Evolutionary conservation across 2,888 invertebrate genomes (phyloP), one percentile per base, ranked within the genome.

Genomic region (Cremastobaeus sp.): DNA sequence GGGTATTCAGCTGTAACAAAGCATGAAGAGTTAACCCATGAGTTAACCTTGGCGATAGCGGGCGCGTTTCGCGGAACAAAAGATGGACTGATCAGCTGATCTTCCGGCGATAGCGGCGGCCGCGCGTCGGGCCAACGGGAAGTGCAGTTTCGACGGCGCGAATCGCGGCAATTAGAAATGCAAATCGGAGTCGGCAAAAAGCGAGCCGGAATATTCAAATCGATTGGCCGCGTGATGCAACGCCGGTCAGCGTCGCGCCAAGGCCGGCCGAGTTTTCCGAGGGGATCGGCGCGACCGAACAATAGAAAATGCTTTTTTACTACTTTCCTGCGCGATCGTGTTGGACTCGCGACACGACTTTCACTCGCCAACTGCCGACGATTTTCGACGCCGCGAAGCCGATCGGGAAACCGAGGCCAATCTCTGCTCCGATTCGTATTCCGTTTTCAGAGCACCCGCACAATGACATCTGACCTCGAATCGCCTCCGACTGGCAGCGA

Each of bases 1-100:
- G 84, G 87, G 74, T 86, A 88, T 83, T 85, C 89, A 84, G 87
- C 88, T 84, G 85, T 82, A 86, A 85, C 9, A 81, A 55, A 60
- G 4, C 39, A 12, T 2, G 2, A 39, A 52, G 12, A n/a, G 8
- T 55, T 2, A 52, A 17, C 9, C 6, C 8, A n/a, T n/a, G n/a
- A n/a, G n/a, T n/a, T n/a, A n/a, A n/a, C n/a, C n/a, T n/a, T n/a
- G n/a, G n/a, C n/a, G n/a, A n/a, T n/a, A n/a, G n/a, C n/a, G n/a
- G n/a, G n/a, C n/a, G n/a, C n/a, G n/a, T n/a, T n/a, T n/a, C n/a
- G 41, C 60, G 48, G 50, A 64, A 62, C 68, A 62, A 68, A 18
- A 50, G 30, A 15, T 32, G 18, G 21, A 60, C 25, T 41, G 52
- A 55, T 68, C 73, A 73, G 68, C 66, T 73, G 68, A 64, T 62